Percentiles rank a stretch among this genome's conserved stretches.
phyloP scores from a whole-genome alignment of 2,113 vertebrate species.

The Salminus brasiliensis region DNA sequence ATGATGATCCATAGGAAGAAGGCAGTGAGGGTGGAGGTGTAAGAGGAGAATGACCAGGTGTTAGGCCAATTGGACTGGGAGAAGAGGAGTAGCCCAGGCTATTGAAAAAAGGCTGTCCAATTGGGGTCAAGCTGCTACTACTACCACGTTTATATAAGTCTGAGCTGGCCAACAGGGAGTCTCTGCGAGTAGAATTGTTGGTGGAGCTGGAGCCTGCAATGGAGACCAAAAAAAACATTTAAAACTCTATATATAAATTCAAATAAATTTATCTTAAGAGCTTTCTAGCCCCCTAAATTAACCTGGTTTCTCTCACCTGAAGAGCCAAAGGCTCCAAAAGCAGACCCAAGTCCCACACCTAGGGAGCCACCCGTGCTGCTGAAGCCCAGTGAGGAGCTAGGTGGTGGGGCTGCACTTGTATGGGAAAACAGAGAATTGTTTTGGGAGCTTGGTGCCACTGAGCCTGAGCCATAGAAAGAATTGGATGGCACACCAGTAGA shows the following conservation, averaged over 20 bases:
- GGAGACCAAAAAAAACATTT: conserved; percentile 43
- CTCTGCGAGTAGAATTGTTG: conserved; percentile 93
- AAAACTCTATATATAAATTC: background rate
- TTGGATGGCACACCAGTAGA: conserved; percentile 86
- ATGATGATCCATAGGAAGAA: conserved; percentile 97
- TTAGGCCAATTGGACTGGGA: conserved; percentile 97
- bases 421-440: conserved; percentile 98
- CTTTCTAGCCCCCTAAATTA: too few relatives aligned
- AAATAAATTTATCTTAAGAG: too few relatives aligned
- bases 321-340: conserved; percentile 94
- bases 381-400: conserved; percentile 94
- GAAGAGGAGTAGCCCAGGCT: conserved; percentile 97
- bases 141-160: conserved; percentile 91
- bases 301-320: conserved; percentile 91
- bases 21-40: conserved; percentile 92
- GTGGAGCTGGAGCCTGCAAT: conserved; percentile 91
- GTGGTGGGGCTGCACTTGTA: conserved; percentile 89
- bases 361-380: conserved; percentile 76
- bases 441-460: conserved; percentile 94
- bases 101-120: conserved; percentile 96
- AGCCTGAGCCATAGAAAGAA: conserved; percentile 95
- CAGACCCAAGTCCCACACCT: conserved; percentile 91
- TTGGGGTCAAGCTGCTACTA: conserved; percentile 92
- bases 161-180: conserved; percentile 95
- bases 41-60: conserved; percentile 94